Conservation (phyloP, 2,888 invertebrate species). For the Tetranychus truncatus region DNA sequence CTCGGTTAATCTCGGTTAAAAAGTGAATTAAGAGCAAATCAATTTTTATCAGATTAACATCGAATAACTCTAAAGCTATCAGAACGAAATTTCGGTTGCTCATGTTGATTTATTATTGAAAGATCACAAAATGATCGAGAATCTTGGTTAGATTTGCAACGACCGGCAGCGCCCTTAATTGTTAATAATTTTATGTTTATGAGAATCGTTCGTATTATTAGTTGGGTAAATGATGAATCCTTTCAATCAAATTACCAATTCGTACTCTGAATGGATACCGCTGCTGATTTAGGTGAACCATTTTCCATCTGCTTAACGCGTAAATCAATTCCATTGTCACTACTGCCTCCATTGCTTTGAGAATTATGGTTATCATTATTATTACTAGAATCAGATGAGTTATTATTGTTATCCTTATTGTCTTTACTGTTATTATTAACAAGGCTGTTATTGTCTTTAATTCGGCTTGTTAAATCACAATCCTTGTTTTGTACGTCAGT, state of each 20-base stretch:
- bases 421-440: background rate
- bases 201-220: too few species aligned
- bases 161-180: too few species aligned
- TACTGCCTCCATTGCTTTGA: background rate
- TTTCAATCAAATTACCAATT: background rate
- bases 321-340: conserved; percentile 9
- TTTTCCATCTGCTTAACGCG: background rate
- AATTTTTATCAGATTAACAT: too few species aligned
- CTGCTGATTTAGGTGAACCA: background rate
- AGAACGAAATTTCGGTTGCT: too few species aligned
- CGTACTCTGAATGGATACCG: background rate
- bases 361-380: background rate
- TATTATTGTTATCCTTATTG: background rate
- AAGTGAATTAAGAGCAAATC: too few species aligned
- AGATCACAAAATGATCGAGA: too few species aligned
- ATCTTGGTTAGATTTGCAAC: too few species aligned
- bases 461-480: background rate
- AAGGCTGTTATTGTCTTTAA: background rate
- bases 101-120: too few species aligned
- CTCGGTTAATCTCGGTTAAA: too few species aligned
- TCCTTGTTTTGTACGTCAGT: conserved; percentile 22
- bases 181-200: too few species aligned
- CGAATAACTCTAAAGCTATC: too few species aligned
- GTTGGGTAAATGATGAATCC: too few species aligned
- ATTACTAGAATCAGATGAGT: background rate